These are phyloP conservation scores for Leptodon cayanensis DNA, from an alignment of 2,797 vertebrate genomes.

Conservation along the genomic window DNA sequence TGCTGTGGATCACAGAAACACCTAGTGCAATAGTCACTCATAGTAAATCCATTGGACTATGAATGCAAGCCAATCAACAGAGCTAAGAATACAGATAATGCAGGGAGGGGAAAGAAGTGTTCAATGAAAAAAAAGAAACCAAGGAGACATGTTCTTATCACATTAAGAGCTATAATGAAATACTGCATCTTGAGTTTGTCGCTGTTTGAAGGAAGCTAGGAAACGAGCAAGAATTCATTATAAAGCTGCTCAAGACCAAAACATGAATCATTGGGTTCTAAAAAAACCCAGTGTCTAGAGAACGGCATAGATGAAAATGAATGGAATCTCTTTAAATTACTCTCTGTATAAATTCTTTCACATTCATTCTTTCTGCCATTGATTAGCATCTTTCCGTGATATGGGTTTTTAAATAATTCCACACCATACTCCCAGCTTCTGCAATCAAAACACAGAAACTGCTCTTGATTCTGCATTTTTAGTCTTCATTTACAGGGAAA, in stretches of 20 bases:
- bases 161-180: conserved; percentile 1
- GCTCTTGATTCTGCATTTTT: conserved; percentile 44
- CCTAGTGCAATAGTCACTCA: not conserved
- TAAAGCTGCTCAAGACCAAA: conserved; percentile 19
- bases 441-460: conserved; percentile 55
- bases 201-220: conserved; percentile 22
- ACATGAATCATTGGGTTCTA: conserved; percentile 50
- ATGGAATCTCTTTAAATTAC: conserved; percentile 63
- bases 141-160: not conserved
- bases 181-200: conserved; percentile 30
- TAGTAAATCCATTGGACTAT: not conserved
- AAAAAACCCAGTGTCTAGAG: conserved; percentile 48
- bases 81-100: not conserved
- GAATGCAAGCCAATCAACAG: not conserved
- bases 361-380: conserved; percentile 43
- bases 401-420: conserved; percentile 43
- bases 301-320: conserved; percentile 19
- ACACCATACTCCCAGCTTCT: not conserved
- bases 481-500: conserved; percentile 15
- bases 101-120: not conserved
- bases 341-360: conserved; percentile 40
- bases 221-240: conserved; percentile 40
- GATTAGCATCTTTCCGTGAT: conserved; percentile 33
- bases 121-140: not conserved
- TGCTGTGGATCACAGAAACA: not conserved